A percentile compares a stretch with the other conserved stretches of the same genome.
Conservation (phyloP, 2,113 vertebrate genomes). For the Phalacrocorax pelagicus region DNA sequence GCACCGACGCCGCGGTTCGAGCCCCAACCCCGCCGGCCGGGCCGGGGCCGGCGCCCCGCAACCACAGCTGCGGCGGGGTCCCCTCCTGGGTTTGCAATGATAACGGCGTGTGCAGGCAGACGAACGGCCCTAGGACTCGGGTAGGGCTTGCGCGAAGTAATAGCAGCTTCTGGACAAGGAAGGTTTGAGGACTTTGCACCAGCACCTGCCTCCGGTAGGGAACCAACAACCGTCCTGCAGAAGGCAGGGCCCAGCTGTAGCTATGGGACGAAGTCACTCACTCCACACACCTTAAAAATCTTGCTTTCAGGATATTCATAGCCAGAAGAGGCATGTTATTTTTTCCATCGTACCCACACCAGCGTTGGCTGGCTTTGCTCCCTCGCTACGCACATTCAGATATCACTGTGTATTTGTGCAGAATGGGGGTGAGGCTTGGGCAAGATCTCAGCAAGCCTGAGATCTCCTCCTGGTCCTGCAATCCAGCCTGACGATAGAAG, state of each 20-base stretch:
- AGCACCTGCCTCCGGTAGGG: no score
- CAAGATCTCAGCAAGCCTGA: neutral
- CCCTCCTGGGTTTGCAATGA: no score
- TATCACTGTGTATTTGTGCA: no score
- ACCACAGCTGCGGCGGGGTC: neutral
- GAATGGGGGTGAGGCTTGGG: neutral
- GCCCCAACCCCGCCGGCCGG: no score
- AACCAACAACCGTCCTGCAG: accelerated
- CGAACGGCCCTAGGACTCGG: no score
- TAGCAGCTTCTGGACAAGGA: neutral
- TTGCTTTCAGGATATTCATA: neutral
- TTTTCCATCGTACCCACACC: neutral
- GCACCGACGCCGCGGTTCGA: accelerated
- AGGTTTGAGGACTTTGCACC: neutral
- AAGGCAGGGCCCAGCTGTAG: accelerated
- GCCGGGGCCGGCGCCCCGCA: accelerated
- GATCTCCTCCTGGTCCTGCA: neutral
- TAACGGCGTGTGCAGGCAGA: accelerated
- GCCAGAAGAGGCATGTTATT: accelerated
- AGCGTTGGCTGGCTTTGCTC: no score
- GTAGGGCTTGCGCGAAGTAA: neutral
- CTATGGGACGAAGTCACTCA: neutral
- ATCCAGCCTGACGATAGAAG: neutral
- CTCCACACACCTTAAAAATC: no score
- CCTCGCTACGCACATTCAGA: neutral